phyloP scores from a whole-genome alignment of 2,113 vertebrate species.

The Oplegnathus fasciatus region DNA sequence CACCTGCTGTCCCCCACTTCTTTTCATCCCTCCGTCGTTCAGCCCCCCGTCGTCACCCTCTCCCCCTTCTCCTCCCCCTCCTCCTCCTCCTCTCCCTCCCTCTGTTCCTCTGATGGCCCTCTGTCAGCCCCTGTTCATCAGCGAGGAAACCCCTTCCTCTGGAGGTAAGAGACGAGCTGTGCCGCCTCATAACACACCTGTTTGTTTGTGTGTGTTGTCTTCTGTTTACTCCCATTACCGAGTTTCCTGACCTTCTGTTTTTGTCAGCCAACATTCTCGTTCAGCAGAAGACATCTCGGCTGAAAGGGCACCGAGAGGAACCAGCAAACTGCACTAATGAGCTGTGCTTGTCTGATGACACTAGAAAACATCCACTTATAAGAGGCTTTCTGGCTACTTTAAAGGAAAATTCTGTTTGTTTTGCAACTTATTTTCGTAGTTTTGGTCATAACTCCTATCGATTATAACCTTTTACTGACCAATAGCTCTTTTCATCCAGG shows the following conservation, averaged over 20 bases:
- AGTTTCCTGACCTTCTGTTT: slow-evolving; percentile 1
- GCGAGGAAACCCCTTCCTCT: slow-evolving; percentile 89
- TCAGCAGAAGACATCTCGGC: too few species aligned
- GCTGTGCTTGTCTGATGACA: background rate
- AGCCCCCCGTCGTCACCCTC: slow-evolving; percentile 56
- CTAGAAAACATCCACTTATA: background rate
- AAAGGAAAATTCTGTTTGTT: background rate
- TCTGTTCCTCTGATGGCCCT: slow-evolving; percentile 86
- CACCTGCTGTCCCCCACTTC: slow-evolving; percentile 90
- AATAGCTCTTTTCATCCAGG: background rate
- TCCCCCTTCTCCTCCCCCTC: slow-evolving; percentile 46
- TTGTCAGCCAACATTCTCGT: background rate
- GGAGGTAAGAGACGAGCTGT: slow-evolving; percentile 90
- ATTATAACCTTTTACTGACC: background rate
- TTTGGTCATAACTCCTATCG: background rate
- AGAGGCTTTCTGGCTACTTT: background rate
- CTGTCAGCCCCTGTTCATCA: slow-evolving; percentile 90
- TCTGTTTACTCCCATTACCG: background rate
- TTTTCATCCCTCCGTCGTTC: slow-evolving; percentile 71
- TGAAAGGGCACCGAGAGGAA: background rate
- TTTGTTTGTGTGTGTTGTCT: background rate
- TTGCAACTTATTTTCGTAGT: background rate
- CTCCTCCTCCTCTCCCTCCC: slow-evolving; percentile 70
- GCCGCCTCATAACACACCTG: slow-evolving; percentile 20
- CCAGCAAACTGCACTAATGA: background rate